Conservation (phyloP, 2,888 invertebrate genomes). For the Deroplatys truncata region DNA sequence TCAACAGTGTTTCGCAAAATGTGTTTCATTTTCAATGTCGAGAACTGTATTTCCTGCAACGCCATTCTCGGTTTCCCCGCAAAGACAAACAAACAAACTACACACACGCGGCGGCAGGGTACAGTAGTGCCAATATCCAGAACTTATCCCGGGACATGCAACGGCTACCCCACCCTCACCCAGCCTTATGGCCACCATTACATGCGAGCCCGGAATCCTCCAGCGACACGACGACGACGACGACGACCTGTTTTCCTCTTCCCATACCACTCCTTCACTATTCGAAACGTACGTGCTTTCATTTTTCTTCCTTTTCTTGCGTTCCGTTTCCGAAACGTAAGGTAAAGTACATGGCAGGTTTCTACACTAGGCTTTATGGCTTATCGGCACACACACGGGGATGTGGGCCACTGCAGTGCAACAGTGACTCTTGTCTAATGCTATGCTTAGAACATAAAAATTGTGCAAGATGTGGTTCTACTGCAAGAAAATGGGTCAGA, state of each 20-base stretch:
- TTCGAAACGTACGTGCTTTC: slow-evolving; percentile 11
- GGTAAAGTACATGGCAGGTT: background rate
- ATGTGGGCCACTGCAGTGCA: background rate
- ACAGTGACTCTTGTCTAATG: background rate
- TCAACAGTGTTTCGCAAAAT: no score
- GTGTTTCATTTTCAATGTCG: background rate
- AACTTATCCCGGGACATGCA: slow-evolving; percentile 10
- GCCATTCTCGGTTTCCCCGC: background rate
- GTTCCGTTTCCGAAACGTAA: background rate
- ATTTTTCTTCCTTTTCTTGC: background rate
- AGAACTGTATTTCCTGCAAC: background rate
- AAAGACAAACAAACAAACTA: background rate
- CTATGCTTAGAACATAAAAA: background rate
- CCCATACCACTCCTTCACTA: background rate
- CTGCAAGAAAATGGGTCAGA: no score
- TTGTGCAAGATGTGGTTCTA: no score
- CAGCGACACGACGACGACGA: background rate
- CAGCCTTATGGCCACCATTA: slow-evolving; percentile 6
- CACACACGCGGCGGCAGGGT: background rate
- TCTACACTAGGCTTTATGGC: background rate
- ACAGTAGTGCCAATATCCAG: slow-evolving; percentile 3
- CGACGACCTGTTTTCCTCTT: background rate
- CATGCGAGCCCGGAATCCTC: background rate
- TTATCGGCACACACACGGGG: background rate
- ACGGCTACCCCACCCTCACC: background rate